A percentile compares a stretch with the other conserved stretches of the same genome.
These are phyloP conservation scores for Cinara cedri DNA, from an alignment of 2,888 invertebrate species.

Conservation along the genomic window DNA sequence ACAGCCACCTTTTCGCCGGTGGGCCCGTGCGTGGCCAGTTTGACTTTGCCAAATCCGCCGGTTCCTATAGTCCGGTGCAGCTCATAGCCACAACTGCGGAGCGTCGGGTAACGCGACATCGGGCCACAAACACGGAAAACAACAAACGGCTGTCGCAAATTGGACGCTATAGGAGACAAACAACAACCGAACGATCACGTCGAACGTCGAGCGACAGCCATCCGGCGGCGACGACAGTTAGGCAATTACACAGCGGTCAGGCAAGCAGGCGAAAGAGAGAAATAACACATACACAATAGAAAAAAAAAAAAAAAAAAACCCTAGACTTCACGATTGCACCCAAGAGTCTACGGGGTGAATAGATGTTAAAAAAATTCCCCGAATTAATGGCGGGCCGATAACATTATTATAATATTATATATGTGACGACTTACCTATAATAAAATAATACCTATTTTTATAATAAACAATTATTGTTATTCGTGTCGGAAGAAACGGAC, in stretches of 20 bases:
- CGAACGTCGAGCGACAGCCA: background rate
- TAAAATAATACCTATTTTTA: background rate
- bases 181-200: background rate
- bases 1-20: slow-evolving; percentile 83
- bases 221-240: no score
- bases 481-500: background rate
- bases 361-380: no score
- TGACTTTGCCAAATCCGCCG: slow-evolving; percentile 84
- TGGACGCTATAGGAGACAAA: background rate
- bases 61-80: slow-evolving; percentile 74
- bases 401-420: background rate
- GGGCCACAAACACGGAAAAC: background rate
- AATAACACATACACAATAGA: background rate
- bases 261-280: slow-evolving; percentile 23
- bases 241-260: slow-evolving; percentile 28
- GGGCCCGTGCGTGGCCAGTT: slow-evolving; percentile 76
- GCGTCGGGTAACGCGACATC: slow-evolving; percentile 48
- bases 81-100: slow-evolving; percentile 64
- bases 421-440: slow-evolving; percentile 39
- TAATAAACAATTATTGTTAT: background rate
- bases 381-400: no score
- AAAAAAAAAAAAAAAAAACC: background rate
- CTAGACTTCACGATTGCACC: background rate
- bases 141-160: background rate
- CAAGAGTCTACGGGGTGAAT: no score